Conservation (phyloP, 2,888 invertebrate species). For the Lasioglossum villosulum region DNA sequence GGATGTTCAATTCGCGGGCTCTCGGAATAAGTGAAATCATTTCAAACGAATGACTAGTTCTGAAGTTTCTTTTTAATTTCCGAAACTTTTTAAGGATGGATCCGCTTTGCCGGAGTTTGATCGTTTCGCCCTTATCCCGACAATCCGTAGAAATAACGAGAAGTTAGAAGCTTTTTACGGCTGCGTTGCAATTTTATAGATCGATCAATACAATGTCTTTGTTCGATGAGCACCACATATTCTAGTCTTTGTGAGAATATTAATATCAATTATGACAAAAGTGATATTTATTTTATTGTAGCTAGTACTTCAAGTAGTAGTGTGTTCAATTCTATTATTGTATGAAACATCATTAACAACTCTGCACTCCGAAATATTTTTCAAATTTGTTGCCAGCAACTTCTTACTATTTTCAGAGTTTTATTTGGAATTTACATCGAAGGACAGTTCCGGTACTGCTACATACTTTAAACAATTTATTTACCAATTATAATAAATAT, state of each 20-base stretch:
- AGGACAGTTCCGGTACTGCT: no score
- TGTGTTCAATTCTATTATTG: no score
- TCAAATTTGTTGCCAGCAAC: no score
- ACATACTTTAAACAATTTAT: no score
- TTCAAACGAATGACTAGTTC: background rate
- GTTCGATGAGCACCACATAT: background rate
- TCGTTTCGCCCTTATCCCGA: background rate
- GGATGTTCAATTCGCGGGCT: background rate
- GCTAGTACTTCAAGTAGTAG: background rate
- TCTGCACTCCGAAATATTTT: no score
- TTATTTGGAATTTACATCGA: no score
- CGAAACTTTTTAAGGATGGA: background rate
- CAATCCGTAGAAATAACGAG: background rate
- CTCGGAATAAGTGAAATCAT: conserved; percentile 3
- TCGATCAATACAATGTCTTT: background rate
- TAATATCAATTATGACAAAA: background rate
- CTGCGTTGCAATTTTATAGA: background rate
- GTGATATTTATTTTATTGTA: background rate
- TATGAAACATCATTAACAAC: no score
- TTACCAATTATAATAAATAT: no score
- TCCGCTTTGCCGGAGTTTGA: background rate
- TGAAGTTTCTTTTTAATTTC: background rate
- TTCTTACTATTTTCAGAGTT: no score
- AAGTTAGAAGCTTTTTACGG: background rate
- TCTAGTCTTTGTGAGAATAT: no score